Base-by-base conservation (phyloP, 2,888 invertebrate species). In the Noctuana brunneofusca region DNA sequence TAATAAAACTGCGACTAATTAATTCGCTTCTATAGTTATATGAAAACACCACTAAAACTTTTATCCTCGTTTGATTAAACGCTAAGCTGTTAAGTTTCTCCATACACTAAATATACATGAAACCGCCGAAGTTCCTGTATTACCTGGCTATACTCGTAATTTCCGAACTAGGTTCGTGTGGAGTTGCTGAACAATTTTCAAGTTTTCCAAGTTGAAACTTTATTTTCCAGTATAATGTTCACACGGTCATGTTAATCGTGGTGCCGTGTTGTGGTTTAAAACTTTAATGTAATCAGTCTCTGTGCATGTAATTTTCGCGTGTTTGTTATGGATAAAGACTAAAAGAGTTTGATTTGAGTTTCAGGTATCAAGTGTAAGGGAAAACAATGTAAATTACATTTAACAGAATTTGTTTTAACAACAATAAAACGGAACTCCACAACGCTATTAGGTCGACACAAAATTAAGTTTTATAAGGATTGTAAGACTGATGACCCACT, bases 161-260 rank as follows among this genome's bases (percentile, higher is more conserved):
- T 63, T 50, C 32, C 55, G 49, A 63, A 56, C 63, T 20, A 50
- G 50, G 22, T 63, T 56, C 50, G 55, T 63, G 56, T 38, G 41
- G 41, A 63, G 63, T 56, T 56, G 8, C 30, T 16, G 30, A 63
- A 63, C 63, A 63, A 56, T 63, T 63, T 63, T 50, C 63, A 63
- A 63, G 56, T 63, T 63, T 53, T 63, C 38, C 38, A 43, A 50
- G 56, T 56, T 63, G 30, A 20, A 49, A 62, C 55, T 63, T 56
- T 63, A 63, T 56, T 63, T 50, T 32, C 30, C 38, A 56, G 41
- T 50, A 49, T 62, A 50, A 55, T 48, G 38, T 62, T 62, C 55
- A 50, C 41, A 48, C 49, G 55, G 41, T 56, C 50, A 50, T 56
- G 56, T 63, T 63, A 63, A 63, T 63, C 49, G 56, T 22, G 14